Evolutionary conservation across 2,113 vertebrate genomes (phyloP), one percentile per base, ranked within the genome.

Genomic region (Sardina pilchardus): DNA sequence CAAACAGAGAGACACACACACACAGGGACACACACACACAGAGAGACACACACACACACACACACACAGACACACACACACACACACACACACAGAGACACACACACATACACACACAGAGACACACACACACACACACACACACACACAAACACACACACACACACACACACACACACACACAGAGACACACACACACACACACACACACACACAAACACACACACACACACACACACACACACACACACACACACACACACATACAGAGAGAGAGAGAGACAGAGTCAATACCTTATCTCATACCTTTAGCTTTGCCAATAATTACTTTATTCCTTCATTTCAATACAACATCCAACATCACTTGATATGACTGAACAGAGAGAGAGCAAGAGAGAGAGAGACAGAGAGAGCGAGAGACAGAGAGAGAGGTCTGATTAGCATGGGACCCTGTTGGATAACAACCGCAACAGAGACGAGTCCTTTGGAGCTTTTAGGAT

Each of bases 101-200:
- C 3, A 56, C 8, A 53, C 26, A 78, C 43, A 67, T 6, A 63
- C 30, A 21, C 5, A 63, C 59, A 63, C 6, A n/a, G n/a, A n/a
- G n/a, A n/a, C n/a, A n/a, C n/a, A n/a, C 53, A 81, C 81, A 87
- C 4, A 85, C 3, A 56, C 8, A 53, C 26, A 78, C 43, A 67
- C 17, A 63, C 30, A 21, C 5, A 63, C 59, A 63, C 6, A n/a
- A n/a, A n/a, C n/a, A n/a, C n/a, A n/a, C n/a, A n/a, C n/a, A n/a
- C 53, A 81, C 81, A 87, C 4, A 85, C 3, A 56, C 8, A 53
- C 26, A 78, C 43, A 67, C 17, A 63, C 30, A 21, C 5, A 63
- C 59, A 63, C 6, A n/a, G n/a, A n/a, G n/a, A n/a, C n/a, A n/a
- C n/a, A n/a, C 53, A 81, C 81, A 87, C 4, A 85, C 3, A 56